Conservation (phyloP, 2,113 vertebrate genomes). For the Oreochromis spilurus region DNA sequence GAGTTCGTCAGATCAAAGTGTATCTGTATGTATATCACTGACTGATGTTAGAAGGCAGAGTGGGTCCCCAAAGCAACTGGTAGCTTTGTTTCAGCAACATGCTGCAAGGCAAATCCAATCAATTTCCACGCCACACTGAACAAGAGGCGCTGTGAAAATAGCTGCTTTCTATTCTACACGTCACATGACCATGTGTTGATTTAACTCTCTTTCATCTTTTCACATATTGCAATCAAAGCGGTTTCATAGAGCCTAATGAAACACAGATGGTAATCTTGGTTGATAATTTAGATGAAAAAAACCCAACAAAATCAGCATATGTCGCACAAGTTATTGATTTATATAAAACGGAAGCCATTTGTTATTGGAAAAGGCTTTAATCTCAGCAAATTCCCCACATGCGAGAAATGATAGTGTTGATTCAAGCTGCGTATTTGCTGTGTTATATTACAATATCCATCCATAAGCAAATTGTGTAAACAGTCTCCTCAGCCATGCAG, state of each 20-base stretch:
- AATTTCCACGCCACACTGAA: background rate
- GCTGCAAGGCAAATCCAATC: slow-evolving; percentile 10
- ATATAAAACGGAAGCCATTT: background rate
- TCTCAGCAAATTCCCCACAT: slow-evolving; percentile 6
- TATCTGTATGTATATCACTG: background rate
- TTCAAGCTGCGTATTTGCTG: background rate
- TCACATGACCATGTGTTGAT: slow-evolving; percentile 11
- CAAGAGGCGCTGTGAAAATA: background rate
- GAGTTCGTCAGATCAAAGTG: background rate
- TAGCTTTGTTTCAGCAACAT: background rate
- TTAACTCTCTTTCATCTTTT: slow-evolving; percentile 14
- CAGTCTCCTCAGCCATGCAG: background rate
- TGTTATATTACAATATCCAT: slow-evolving; percentile 14
- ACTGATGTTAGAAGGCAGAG: background rate
- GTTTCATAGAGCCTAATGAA: slow-evolving; percentile 12
- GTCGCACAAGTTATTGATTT: slow-evolving; percentile 25
- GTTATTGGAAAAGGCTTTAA: background rate
- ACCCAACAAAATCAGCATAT: slow-evolving; percentile 6
- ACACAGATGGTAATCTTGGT: slow-evolving; percentile 26
- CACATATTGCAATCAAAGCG: background rate
- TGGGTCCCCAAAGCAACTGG: background rate
- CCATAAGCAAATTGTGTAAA: background rate
- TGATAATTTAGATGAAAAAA: slow-evolving; percentile 24
- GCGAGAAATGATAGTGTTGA: background rate
- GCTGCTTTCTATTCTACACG: background rate